Base-by-base conservation (phyloP, 2,888 invertebrate genomes). In the Drosophila melanosoma region DNA sequence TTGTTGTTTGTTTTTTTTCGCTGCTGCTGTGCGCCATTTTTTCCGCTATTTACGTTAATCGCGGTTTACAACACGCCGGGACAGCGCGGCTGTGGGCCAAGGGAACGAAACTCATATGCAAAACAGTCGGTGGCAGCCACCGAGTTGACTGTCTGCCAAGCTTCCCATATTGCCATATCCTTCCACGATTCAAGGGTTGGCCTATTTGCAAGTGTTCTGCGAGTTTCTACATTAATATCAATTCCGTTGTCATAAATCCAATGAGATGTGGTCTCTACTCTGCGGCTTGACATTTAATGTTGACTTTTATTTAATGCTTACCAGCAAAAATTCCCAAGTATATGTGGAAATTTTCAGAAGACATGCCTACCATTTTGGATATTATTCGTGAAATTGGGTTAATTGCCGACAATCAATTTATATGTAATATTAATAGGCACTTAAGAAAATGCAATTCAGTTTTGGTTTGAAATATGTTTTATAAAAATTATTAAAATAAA, bases 171-270 rank as follows among this genome's bases (percentile, higher is more conserved):
- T 64, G 59, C 51, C 52, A 38, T n/a, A 52, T 20, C 20, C 1
- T 17, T 10, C 20, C 38, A 23, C 33, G 12, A 23, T 32, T 62
- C 36, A 26, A 32, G 38, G 56, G 49, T 23, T 75, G 58, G 63
- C 82, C 80, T 62, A 76, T 75, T 75, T 83, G 61, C 59, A 48
- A 48, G 64, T 71, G 53, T 58, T 69, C 61, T 64, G 53, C 68
- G 79, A 75, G 60, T 79, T 85, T 81, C 63, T 71, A 73, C 89
- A 91, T 91, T 90, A 90, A 91, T 91, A 90, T 90, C 90, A 91
- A 91, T 91, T 91, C 87, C 79, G 85, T 81, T 88, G 87, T 90
- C 90, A 90, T 91, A 91, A 91, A 90, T 91, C 90, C 84, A 90
- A 88, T 86, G 81, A 84, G 76, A 81, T 82, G 86, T 80, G 90